phyloP scores from a whole-genome alignment of 2,113 vertebrate genomes.

The Butorides virescens region DNA sequence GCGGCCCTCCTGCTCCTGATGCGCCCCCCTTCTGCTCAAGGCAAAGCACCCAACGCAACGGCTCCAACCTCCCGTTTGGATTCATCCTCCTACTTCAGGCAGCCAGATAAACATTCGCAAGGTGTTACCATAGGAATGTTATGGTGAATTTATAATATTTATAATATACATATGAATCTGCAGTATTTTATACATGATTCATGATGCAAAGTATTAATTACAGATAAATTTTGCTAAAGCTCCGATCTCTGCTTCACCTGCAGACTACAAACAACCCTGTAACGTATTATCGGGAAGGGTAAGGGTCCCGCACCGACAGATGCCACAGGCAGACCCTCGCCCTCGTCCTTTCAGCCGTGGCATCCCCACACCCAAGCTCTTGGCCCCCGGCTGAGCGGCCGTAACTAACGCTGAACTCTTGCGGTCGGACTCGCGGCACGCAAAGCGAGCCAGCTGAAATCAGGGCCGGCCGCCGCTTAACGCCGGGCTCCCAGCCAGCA shows the following conservation, averaged over 20 bases:
- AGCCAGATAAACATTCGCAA: background rate
- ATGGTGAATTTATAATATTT: constrained; percentile 6
- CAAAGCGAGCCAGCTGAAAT: accelerated
- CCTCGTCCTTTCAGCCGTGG: background rate
- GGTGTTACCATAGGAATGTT: background rate
- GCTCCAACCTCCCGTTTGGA: background rate
- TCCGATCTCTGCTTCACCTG: background rate
- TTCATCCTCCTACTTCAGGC: background rate
- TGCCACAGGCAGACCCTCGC: background rate
- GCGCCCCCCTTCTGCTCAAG: background rate
- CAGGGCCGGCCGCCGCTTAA: accelerated
- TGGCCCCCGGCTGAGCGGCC: background rate
- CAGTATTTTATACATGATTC: constrained; percentile 53
- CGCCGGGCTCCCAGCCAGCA: background rate
- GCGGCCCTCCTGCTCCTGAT: accelerated
- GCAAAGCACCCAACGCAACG: background rate
- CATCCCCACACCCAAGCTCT: accelerated
- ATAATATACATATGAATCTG: constrained; percentile 22
- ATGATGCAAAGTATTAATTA: constrained; percentile 57
- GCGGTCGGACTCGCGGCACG: background rate
- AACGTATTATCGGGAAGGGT: background rate
- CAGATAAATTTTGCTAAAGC: constrained; percentile 22
- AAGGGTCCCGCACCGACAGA: background rate
- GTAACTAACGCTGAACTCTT: background rate
- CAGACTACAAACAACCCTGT: constrained; percentile 35